phyloP scores from a whole-genome alignment of 53 echinoderm and acorn worm species.

The Patiria pectinifera region DNA sequence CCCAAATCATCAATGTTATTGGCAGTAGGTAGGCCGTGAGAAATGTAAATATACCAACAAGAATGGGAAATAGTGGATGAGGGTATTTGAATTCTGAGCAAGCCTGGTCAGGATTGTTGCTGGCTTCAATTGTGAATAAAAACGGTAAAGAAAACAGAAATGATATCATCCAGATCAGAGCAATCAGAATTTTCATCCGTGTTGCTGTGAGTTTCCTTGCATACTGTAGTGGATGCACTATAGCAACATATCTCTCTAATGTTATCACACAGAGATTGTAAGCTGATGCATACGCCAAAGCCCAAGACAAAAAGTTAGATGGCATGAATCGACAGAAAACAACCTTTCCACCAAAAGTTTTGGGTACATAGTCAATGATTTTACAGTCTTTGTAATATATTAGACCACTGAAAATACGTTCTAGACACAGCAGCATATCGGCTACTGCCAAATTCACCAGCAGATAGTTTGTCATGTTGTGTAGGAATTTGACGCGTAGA shows the following conservation, averaged over 20 bases:
- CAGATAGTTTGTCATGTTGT: conserved; percentile 40
- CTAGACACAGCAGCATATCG: conserved; percentile 2
- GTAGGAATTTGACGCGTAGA: conserved; percentile 26
- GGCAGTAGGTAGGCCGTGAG: neutral
- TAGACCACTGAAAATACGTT: neutral
- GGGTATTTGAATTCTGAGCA: neutral
- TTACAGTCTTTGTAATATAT: neutral
- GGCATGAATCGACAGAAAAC: neutral
- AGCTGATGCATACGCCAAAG: neutral
- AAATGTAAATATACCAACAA: neutral
- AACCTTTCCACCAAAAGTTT: neutral
- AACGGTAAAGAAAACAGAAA: neutral
- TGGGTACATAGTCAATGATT: neutral
- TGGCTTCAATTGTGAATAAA: neutral
- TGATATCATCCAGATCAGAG: conserved; percentile 32
- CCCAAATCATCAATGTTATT: neutral
- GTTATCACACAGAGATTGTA: conserved; percentile 31
- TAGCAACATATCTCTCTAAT: conserved; percentile 16
- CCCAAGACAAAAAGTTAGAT: neutral
- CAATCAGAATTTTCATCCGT: conserved; percentile 24
- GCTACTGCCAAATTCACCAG: conserved; percentile 45
- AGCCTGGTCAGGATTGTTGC: neutral
- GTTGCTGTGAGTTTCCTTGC: neutral
- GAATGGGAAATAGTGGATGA: neutral
- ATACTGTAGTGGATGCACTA: conserved; percentile 31